These are phyloP conservation scores for Conus betulinus DNA, from an alignment of 1,140 invertebrate genomes.

Conservation along the genomic window DNA sequence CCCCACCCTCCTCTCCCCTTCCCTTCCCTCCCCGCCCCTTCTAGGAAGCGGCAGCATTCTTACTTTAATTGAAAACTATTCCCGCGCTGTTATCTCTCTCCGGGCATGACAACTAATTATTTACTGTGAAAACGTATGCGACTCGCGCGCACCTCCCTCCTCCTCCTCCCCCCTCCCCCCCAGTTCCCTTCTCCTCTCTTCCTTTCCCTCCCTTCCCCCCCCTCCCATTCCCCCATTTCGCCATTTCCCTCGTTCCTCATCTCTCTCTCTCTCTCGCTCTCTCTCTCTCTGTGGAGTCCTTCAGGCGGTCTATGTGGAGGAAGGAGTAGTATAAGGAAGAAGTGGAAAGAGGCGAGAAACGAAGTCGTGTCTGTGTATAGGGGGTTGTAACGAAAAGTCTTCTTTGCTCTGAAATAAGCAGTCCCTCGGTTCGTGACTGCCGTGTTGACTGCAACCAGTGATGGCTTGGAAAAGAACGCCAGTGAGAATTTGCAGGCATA, in stretches of 20 bases:
- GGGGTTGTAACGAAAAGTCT: neutral
- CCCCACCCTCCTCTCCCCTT: neutral
- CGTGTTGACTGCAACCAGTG: too few species aligned
- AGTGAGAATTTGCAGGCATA: too few species aligned
- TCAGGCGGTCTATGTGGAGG: neutral
- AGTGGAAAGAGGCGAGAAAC: too few species aligned
- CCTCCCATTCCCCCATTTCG: neutral
- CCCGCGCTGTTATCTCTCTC: conserved; percentile 26
- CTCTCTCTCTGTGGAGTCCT: neutral
- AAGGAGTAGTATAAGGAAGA: neutral
- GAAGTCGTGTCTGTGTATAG: too few species aligned
- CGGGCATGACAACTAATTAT: conserved; percentile 41
- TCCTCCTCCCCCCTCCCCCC: neutral
- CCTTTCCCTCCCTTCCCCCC: neutral
- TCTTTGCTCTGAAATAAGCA: neutral
- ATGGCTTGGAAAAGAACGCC: too few species aligned
- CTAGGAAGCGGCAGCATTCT: conserved; percentile 28
- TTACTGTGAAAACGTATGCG: conserved; percentile 42
- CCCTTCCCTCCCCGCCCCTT: neutral
- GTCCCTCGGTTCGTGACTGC: too few species aligned
- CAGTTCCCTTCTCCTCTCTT: neutral
- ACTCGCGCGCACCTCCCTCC: neutral
- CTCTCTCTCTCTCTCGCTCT: neutral
- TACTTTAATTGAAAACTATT: conserved; percentile 45
- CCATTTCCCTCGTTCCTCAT: too few species aligned